These are phyloP conservation scores for Ciconia maguari DNA, from an alignment of 2,113 vertebrate genomes.

Conservation along the genomic window DNA sequence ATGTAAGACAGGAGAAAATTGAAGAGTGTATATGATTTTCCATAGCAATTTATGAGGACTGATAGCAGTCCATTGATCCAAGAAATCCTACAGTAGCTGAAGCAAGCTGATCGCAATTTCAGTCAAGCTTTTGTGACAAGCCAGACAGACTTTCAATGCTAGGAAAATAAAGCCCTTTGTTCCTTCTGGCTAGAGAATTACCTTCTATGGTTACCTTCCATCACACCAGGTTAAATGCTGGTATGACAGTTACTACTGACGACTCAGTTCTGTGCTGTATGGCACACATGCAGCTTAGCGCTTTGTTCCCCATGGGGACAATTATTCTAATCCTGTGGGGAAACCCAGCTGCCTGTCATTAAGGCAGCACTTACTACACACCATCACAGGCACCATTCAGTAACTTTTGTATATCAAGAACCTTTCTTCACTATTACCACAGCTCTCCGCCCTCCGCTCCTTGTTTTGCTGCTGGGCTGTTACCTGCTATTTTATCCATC, in stretches of 20 bases:
- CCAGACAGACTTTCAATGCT: neutral
- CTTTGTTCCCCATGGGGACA: neutral
- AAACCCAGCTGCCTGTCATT: neutral
- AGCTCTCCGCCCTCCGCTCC: neutral
- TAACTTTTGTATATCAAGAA: neutral
- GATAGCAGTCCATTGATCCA: neutral
- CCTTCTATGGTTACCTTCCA: neutral
- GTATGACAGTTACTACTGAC: neutral
- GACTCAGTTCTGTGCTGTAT: neutral
- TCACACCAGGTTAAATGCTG: neutral
- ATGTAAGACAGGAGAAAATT: neutral
- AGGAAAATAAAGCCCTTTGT: neutral
- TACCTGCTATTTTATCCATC: neutral
- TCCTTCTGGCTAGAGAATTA: neutral
- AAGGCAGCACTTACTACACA: conserved; percentile 3
- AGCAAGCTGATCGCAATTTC: neutral
- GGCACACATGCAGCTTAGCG: neutral
- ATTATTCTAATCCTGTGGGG: neutral
- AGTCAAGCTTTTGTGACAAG: neutral
- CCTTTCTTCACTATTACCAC: neutral
- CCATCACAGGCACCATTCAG: neutral
- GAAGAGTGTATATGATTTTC: neutral
- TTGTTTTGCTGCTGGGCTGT: neutral
- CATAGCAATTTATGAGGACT: neutral
- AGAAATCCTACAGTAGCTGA: neutral